Conservation (phyloP, 2,113 vertebrate genomes). For the Nipponia nippon region DNA sequence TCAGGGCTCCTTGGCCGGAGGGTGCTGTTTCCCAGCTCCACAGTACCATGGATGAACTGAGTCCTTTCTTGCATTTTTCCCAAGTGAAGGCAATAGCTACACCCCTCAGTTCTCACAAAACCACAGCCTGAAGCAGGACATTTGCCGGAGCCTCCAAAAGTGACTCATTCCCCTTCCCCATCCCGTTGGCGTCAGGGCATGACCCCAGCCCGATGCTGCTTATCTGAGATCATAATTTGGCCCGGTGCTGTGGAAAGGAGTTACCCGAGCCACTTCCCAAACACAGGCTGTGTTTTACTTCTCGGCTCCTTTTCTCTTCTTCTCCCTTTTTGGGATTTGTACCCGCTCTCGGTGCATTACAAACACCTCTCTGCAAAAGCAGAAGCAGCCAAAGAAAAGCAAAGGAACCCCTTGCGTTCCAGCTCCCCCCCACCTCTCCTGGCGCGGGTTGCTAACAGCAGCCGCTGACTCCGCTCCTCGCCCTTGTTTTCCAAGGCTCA, state of each 20-base stretch:
- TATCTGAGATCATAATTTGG: not conserved
- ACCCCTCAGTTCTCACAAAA: not conserved
- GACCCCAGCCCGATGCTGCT: not conserved
- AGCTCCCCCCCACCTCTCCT: not conserved
- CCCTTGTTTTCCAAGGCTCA: not conserved
- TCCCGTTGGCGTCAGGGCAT: not conserved
- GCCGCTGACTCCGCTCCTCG: not conserved
- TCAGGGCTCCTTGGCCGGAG: not conserved
- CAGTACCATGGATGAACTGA: fast-evolving
- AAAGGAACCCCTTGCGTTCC: not conserved
- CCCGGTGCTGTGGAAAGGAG: not conserved
- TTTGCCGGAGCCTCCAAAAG: not conserved
- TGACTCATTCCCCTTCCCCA: not conserved
- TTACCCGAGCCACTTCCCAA: not conserved
- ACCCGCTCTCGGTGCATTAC: fast-evolving
- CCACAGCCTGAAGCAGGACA: not conserved
- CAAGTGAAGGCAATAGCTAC: not conserved
- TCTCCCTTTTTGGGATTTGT: not conserved
- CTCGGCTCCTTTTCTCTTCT: not conserved
- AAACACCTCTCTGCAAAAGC: not conserved
- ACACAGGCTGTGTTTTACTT: not conserved
- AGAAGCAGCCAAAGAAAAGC: not conserved
- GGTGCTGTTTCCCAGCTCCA: not conserved
- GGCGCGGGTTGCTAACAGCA: not conserved
- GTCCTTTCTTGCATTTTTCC: not conserved